Percentiles rank a stretch among this genome's conserved stretches.
Evolutionary conservation across 2,888 invertebrate genomes (phyloP).

Genomic region (Nemapogon koenigi): DNA sequence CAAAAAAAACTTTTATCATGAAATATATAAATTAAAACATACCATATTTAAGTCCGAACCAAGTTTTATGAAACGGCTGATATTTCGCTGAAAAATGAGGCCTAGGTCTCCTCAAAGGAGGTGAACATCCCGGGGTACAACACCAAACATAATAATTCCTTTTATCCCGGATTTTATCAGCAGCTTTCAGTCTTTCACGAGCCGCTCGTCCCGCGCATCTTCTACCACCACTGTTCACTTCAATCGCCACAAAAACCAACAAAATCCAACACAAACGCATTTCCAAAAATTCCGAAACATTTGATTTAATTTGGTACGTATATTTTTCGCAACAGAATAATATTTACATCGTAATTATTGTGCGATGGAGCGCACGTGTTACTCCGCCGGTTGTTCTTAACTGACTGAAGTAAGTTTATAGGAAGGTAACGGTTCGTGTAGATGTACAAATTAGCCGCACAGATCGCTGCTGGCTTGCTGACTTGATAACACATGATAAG

Average conservation of each 20-base stretch:
- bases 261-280: conserved; percentile 18
- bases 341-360: too few species aligned
- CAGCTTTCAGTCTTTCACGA: conserved; percentile 48
- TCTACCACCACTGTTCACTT: conserved; percentile 26
- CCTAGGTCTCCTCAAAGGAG: conserved; percentile 26
- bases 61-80: conserved; percentile 51
- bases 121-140: conserved; percentile 30
- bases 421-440: too few species aligned
- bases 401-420: too few species aligned
- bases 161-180: conserved; percentile 52
- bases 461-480: too few species aligned
- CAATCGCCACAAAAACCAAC: conserved; percentile 16
- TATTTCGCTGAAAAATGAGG: conserved; percentile 30
- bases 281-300: conserved; percentile 41
- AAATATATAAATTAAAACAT: too few species aligned
- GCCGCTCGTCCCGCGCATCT: conserved; percentile 48
- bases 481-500: too few species aligned
- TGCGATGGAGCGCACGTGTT: too few species aligned
- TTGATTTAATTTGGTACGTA: conserved; percentile 1
- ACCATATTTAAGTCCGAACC: conserved; percentile 54
- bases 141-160: conserved; percentile 48
- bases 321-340: too few species aligned
- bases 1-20: too few species aligned
- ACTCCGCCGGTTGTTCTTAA: too few species aligned
- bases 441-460: too few species aligned